phyloP scores from a whole-genome alignment of 92 coral and sea anemone species.

The Heliopora coerulea region DNA sequence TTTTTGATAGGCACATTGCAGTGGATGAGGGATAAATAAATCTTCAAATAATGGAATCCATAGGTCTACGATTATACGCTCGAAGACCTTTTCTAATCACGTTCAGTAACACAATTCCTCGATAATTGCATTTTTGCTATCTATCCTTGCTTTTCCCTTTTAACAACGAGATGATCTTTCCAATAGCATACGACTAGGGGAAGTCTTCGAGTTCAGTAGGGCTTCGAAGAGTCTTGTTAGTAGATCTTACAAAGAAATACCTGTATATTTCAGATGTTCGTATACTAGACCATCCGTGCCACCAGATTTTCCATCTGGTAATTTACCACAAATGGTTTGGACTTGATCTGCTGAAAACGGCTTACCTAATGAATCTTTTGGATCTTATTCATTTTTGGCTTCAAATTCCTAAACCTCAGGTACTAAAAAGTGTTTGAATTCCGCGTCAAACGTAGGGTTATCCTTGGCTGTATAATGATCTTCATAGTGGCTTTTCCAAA shows the following conservation, averaged over 20 bases:
- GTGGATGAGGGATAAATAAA: no score
- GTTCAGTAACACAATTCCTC: neutral
- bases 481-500: constrained; percentile 1
- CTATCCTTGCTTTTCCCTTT: constrained; percentile 1
- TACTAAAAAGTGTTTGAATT: neutral
- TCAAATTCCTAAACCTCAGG: neutral
- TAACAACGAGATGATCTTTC: constrained; percentile 4
- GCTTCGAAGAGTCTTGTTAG: constrained; percentile 17
- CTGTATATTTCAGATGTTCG: constrained; percentile 16
- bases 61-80: neutral
- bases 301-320: constrained; percentile 21
- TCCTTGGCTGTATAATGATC: neutral
- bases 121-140: neutral
- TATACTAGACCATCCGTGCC: neutral
- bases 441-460: neutral
- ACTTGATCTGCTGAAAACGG: neutral
- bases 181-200: constrained; percentile 1
- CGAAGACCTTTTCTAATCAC: constrained; percentile 2
- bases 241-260: neutral
- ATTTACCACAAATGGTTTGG: neutral
- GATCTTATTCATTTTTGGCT: neutral
- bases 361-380: neutral
- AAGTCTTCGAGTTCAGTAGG: neutral
- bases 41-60: constrained; percentile 1
- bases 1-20: no score